These are phyloP conservation scores for Chrysoperla carnea DNA, from an alignment of 1,140 invertebrate genomes.

Conservation along the genomic window DNA sequence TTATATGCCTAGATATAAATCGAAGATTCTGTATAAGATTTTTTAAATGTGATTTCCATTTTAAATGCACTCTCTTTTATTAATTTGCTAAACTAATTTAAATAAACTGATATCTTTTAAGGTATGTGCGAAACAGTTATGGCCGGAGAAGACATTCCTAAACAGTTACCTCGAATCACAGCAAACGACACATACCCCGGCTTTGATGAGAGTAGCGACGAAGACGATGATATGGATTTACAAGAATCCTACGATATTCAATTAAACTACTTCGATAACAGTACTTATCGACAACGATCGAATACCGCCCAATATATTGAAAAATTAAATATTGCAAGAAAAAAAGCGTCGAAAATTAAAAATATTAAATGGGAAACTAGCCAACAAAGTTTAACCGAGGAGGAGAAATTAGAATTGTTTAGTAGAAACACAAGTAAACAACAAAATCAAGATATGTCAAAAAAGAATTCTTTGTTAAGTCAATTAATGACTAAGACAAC, in stretches of 20 bases:
- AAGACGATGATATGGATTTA: slow-evolving; percentile 43
- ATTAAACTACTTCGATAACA: slow-evolving; percentile 51
- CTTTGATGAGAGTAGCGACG: slow-evolving; percentile 57
- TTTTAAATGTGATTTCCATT: no score
- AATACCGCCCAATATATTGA: slow-evolving; percentile 82
- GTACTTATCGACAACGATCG: slow-evolving; percentile 56
- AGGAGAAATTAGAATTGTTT: slow-evolving; percentile 53
- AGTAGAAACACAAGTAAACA: slow-evolving; percentile 31
- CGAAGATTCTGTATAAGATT: no score
- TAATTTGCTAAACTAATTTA: no score
- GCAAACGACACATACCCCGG: slow-evolving; percentile 55
- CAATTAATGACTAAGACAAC: slow-evolving; percentile 58
- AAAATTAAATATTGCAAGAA: slow-evolving; percentile 71
- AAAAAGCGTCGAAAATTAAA: slow-evolving; percentile 60
- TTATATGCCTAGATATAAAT: no score
- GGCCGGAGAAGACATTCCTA: slow-evolving; percentile 34
- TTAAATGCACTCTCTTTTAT: no score
- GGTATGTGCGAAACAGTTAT: slow-evolving; percentile 56
- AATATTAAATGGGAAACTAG: slow-evolving; percentile 58
- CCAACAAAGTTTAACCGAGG: slow-evolving; percentile 25
- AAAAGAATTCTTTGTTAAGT: slow-evolving; percentile 40
- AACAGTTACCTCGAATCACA: slow-evolving; percentile 33
- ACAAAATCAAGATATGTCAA: slow-evolving; percentile 17
- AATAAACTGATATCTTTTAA: no score
- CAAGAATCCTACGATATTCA: slow-evolving; percentile 50